These are phyloP conservation scores for Marronus borbonicus DNA, from an alignment of 2,888 invertebrate species.

Conservation along the genomic window DNA sequence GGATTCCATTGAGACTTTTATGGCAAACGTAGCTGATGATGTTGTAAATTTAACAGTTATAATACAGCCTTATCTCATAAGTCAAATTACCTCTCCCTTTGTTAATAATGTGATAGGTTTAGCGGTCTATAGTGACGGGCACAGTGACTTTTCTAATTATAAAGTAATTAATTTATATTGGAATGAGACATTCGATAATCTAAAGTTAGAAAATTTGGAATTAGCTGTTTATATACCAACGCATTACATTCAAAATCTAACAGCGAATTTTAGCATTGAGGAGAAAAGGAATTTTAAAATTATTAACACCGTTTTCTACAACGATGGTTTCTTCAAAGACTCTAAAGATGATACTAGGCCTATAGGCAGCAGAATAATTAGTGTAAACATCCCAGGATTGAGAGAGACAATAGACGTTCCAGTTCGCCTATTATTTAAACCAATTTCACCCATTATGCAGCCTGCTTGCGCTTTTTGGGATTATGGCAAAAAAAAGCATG, in stretches of 20 bases:
- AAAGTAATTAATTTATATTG: constrained; percentile 7
- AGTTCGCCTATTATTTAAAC: constrained; percentile 12
- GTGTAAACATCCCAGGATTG: constrained; percentile 3
- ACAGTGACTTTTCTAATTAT: not conserved
- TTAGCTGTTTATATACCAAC: constrained; percentile 18
- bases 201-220: constrained; percentile 12
- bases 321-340: constrained; percentile 18
- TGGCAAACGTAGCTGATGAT: not conserved
- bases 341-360: not conserved
- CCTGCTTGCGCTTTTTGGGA: constrained; percentile 40
- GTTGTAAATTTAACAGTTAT: not conserved
- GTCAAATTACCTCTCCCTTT: not conserved
- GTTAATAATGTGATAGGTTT: constrained; percentile 22
- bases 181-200: not conserved
- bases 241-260: not conserved
- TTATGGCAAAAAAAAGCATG: constrained; percentile 7
- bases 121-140: not conserved
- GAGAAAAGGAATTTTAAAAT: constrained; percentile 20
- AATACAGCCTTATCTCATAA: constrained; percentile 8
- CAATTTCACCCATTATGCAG: not conserved
- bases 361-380: not conserved
- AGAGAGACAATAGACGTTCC: not conserved
- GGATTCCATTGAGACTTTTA: constrained; percentile 39
- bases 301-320: not conserved
- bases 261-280: not conserved